phyloP scores from a whole-genome alignment of 2,113 vertebrate genomes.

The Marmota monax region DNA sequence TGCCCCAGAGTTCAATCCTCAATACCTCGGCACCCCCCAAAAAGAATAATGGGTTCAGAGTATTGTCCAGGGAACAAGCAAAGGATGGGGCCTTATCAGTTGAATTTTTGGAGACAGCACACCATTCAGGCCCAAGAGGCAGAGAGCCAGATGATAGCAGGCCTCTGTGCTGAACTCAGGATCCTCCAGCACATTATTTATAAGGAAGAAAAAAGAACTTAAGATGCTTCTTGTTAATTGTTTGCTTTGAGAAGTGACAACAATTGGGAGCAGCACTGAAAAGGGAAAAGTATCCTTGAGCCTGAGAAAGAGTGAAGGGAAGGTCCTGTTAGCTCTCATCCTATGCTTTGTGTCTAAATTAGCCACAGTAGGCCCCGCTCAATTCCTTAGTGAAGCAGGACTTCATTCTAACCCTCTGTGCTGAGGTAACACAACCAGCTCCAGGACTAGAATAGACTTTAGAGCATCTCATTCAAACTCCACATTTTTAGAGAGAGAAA shows the following conservation, averaged over 20 bases:
- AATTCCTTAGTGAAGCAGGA: not conserved
- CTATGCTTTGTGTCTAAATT: not conserved
- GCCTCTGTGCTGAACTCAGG: too few species aligned
- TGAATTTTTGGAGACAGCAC: not conserved
- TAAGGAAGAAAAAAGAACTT: not conserved
- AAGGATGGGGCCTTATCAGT: not conserved
- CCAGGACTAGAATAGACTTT: not conserved
- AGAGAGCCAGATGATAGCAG: not conserved
- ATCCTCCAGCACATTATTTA: not conserved
- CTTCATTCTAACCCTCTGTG: not conserved
- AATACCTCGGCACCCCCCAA: too few species aligned
- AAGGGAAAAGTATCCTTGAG: not conserved
- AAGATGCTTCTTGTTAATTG: not conserved
- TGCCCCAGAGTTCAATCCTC: too few species aligned
- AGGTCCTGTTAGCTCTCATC: not conserved
- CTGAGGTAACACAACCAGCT: not conserved
- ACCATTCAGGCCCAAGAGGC: not conserved
- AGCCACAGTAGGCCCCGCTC: not conserved
- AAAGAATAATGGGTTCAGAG: not conserved
- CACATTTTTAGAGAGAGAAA: not conserved
- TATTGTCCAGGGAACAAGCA: not conserved
- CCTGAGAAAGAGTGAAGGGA: not conserved
- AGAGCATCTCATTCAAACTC: not conserved
- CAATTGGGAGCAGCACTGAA: not conserved
- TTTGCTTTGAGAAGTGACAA: not conserved